Percentiles rank a stretch among this genome's conserved stretches.
Evolutionary conservation across 2,888 invertebrate genomes (phyloP).

Genomic region (Serrognathus titanus): DNA sequence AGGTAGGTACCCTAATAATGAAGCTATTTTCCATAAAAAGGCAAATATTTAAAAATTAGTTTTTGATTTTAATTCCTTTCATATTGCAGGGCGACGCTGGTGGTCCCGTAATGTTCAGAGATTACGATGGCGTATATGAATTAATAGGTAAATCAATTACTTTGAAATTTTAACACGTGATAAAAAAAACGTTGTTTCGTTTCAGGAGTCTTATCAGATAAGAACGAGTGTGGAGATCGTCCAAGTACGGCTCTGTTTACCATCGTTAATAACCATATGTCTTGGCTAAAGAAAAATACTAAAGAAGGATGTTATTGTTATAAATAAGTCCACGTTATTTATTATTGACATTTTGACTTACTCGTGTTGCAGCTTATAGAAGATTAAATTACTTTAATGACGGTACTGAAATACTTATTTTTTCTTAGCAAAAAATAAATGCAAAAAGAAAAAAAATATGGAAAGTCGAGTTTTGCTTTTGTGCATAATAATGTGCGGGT

Average conservation of each 20-base stretch:
- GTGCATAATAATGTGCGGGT: too few relatives aligned
- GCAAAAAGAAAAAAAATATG: too few relatives aligned
- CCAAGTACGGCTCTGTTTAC: slow-evolving; percentile 52
- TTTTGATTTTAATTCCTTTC: slow-evolving; percentile 9
- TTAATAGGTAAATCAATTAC: slow-evolving; percentile 50
- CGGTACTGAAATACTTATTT: too few relatives aligned
- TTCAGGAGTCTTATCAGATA: slow-evolving; percentile 53
- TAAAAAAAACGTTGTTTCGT: slow-evolving; percentile 3
- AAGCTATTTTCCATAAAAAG: too few relatives aligned
- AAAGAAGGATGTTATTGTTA: slow-evolving; percentile 57
- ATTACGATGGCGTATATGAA: slow-evolving; percentile 51
- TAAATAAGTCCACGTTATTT: slow-evolving; percentile 21
- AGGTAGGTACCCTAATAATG: slow-evolving; percentile 42
- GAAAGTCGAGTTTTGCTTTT: too few relatives aligned
- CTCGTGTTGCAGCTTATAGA: too few relatives aligned
- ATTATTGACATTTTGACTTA: too few relatives aligned
- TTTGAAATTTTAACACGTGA: neutral
- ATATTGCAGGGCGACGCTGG: slow-evolving; percentile 55
- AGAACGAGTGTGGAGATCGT: slow-evolving; percentile 50
- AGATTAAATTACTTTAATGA: too few relatives aligned
- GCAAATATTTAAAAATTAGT: neutral
- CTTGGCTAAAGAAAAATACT: slow-evolving; percentile 58
- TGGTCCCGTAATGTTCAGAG: slow-evolving; percentile 54
- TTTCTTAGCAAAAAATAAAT: too few relatives aligned
- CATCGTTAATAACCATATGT: slow-evolving; percentile 51